Evolutionary conservation across 2,113 vertebrate genomes (phyloP), one percentile per base, ranked within the genome.

Genomic region (Bucco capensis): DNA sequence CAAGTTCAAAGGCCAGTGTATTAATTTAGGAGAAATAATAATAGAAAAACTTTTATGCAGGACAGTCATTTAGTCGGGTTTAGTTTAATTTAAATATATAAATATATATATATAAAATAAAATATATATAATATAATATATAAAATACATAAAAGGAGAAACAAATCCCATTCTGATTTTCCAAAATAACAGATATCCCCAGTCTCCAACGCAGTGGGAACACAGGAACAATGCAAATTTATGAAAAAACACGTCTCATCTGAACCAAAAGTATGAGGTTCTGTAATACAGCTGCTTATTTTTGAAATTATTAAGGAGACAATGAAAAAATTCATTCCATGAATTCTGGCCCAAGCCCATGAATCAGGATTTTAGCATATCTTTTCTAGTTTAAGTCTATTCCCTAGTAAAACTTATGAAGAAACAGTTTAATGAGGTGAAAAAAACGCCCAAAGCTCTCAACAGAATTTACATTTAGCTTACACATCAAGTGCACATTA

Each of bases 141-240:
- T n/a, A n/a, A n/a, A n/a, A n/a, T n/a, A n/a, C n/a, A n/a, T n/a
- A 37, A 50, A 83, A 47, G 8, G 11, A 53, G 3, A 61, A 17
- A 21, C 6, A 70, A 73, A 30, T 0, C 3, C 1, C 19, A 31
- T 40, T 78, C 21, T 57, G 28, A 49, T 74, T 54, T 84, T 30
- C 9, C 61, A 47, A 81, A 42, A n/a, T 50, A 46, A 54, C 8
- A 25, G 35, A 24, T 44, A 42, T 28, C 0, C 10, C 2, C 7
- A 44, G 11, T 54, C 47, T 14, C 24, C 75, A 67, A 82, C 31
- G 22, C 13, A 58, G 8, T 64, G 18, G 10, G 6, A 91, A 82
- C 10, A 53, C 1, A 58, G 3, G 2, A 2, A 6, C 4, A 62
- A 28, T 18, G 4, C 1, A 69, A 72, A 65, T 73, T 6, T 38